phyloP scores from a whole-genome alignment of 2,888 invertebrate species.

The Brenthis ino region DNA sequence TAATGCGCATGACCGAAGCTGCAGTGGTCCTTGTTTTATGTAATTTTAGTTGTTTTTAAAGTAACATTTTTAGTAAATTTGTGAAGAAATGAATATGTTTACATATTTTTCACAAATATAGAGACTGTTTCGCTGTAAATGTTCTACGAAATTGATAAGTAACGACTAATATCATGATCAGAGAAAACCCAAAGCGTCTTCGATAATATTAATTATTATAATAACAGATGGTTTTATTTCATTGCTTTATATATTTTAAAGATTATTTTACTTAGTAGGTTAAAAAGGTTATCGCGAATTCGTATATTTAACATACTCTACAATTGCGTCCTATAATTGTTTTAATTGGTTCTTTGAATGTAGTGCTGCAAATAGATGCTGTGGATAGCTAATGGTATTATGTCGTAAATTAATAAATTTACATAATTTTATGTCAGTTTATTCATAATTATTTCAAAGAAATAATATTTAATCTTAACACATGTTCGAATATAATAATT shows the following conservation, averaged over 20 bases:
- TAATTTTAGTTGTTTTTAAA: constrained; percentile 12
- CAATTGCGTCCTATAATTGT: constrained; percentile 12
- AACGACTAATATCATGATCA: no score
- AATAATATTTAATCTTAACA: no score
- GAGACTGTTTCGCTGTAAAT: no score
- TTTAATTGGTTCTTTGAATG: constrained; percentile 9
- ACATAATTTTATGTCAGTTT: neutral
- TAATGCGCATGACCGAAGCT: constrained; percentile 68
- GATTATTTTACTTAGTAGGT: neutral
- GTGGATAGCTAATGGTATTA: neutral
- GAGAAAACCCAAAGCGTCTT: no score
- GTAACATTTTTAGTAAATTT: neutral
- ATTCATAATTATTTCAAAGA: neutral
- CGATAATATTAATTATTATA: no score
- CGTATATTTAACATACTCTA: constrained; percentile 8
- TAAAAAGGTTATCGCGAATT: neutral
- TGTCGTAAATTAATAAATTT: neutral
- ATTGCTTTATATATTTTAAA: no score
- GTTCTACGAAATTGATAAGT: no score
- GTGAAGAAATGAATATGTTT: no score
- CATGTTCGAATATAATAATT: no score
- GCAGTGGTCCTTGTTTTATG: constrained; percentile 52
- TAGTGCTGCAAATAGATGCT: constrained; percentile 6
- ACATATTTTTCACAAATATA: no score
- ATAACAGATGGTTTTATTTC: no score